phyloP scores from a whole-genome alignment of 37 sponge, comb jelly and placozoan genomes.

The Aplysina aerophoba region DNA sequence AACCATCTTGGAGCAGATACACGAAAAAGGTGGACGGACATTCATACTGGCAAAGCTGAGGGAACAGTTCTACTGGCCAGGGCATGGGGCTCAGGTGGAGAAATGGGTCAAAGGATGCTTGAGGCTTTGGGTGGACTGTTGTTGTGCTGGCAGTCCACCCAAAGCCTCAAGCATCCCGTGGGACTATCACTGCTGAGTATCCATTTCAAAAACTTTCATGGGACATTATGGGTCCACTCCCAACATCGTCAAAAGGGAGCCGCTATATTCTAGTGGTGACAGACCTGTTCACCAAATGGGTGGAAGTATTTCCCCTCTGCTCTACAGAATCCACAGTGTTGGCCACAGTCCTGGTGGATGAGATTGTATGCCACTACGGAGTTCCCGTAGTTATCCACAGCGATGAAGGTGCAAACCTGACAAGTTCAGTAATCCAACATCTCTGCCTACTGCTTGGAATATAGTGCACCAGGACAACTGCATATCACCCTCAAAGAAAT shows the following conservation, averaged over 20 bases:
- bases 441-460: conserved; percentile 29
- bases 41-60: conserved; percentile 16
- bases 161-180: conserved; percentile 14
- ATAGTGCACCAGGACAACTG: conserved; percentile 26
- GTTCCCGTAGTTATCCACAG: conserved; percentile 40
- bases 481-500: conserved; percentile 58
- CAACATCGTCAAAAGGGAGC: conserved; percentile 15
- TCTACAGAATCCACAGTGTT: conserved; percentile 34
- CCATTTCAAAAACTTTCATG: conserved; percentile 40
- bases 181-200: conserved; percentile 26
- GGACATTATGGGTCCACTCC: conserved; percentile 49
- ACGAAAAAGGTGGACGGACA: conserved; percentile 30
- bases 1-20: conserved; percentile 28
- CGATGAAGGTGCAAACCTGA: conserved; percentile 53
- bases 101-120: conserved; percentile 31
- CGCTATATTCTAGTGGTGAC: conserved; percentile 41
- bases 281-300: too few species aligned
- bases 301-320: too few species aligned
- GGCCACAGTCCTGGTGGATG: conserved; percentile 38
- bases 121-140: conserved; percentile 14
- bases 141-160: conserved; percentile 8
- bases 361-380: conserved; percentile 46
- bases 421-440: background rate
- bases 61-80: conserved; percentile 51
- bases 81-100: conserved; percentile 18